Evolutionary conservation across 2,797 vertebrate species (phyloP), one percentile per base, ranked within the genome.

Genomic region (Molossus alvarezi): DNA sequence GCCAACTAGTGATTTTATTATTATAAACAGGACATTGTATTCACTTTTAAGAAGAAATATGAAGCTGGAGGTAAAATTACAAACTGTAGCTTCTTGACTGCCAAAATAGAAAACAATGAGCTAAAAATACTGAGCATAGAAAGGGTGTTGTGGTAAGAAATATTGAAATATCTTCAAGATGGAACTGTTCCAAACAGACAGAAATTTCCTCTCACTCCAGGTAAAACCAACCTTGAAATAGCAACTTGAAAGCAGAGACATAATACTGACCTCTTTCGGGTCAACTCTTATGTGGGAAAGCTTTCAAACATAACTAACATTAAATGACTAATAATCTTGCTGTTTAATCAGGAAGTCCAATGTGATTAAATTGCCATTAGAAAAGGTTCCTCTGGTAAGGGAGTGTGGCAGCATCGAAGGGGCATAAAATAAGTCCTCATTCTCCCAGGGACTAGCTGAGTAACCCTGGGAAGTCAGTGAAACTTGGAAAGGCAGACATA

Each of bases 21-120:
- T 98, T 98, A 98, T 98, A 98, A 99, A 98, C 98, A 98, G 98
- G 98, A 98, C 98, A 98, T 98, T 98, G 98, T 98, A 99, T 98
- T 99, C 98, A 97, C 98, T 98, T 99, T 99, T 98, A 98, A 98
- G 98, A 98, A 98, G 98, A 98, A 98, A 98, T 98, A 97, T 98
- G 98, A 98, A 98, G 98, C 98, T 98, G 97, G 97, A 98, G 98
- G 98, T 98, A 98, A 98, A 98, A 98, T 99, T 98, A 98, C 98
- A 98, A 98, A 98, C 97, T 98, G 93, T 97, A 98, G 98, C 98
- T 98, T 98, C 98, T 98, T 97, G 71, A 98, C 98, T 98, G 98
- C 98, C 98, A 98, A 98, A 98, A 98, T 97, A 98, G 98, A 98
- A 98, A 99, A 99, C 98, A 98, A 98, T 98, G 98, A 98, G 95